Evolutionary conservation across 2,113 vertebrate species (phyloP), one percentile per base, ranked within the genome.

Genomic region (Siniperca knerii): DNA sequence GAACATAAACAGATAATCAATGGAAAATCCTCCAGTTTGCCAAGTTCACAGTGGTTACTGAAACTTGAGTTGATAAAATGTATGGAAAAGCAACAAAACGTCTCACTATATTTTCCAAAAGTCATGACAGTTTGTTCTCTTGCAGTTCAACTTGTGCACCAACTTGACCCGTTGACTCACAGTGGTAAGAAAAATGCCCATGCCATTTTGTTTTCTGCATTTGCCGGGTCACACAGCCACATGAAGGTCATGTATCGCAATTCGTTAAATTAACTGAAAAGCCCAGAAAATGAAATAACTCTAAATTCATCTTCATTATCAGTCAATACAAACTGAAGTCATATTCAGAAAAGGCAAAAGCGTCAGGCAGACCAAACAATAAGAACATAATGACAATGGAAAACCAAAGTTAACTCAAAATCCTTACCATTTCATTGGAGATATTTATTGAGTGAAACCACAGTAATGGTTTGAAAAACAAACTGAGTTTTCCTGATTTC

Each of bases 381-480:
- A 90, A 93, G 75, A 79, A 88, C 66, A 87, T 89, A 90, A 92
- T 87, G 87, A 92, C 78, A 89, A 92, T 44, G 85, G 86, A 91
- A 93, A 93, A 90, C 89, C 81, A 81, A 91, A 87, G 75, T 83
- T 40, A 8, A 82, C 70, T 87, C 74, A 82, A 29, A 90, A 82
- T 66, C 77, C 80, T 85, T 88, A 88, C 69, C 54, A 35, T 92
- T 92, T 89, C 73, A 75, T 42, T 52, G 64, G 33, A 79, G 71
- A 81, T 72, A 88, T 89, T 86, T 94, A 92, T 86, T 87, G 84
- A 90, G 89, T 89, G 76, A 87, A 93, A 92, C 91, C 86, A 87
- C 89, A 90, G 89, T 80, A 74, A 92, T 81, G 73, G 84, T 79
- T 81, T 85, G 18, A 88, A 92, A 94, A 92, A 90, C 66, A 93